Conservation (phyloP, 2,113 vertebrate genomes). For the Eclectus roratus region DNA sequence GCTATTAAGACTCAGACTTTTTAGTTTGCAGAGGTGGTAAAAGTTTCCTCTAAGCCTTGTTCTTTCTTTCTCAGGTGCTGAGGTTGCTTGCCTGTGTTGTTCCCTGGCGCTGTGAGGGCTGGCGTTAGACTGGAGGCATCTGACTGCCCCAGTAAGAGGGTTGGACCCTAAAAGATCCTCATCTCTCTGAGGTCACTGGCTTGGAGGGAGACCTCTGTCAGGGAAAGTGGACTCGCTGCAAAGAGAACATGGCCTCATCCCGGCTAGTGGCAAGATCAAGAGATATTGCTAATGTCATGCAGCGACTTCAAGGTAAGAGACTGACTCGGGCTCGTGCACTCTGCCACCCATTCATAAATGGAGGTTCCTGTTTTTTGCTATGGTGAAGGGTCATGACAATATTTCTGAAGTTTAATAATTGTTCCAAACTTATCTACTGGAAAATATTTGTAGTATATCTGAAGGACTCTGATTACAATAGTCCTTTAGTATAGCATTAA, state of each 20-base stretch:
- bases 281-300: slow-evolving; percentile 94
- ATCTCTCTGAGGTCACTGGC: background rate
- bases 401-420: background rate
- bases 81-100: background rate
- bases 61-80: slow-evolving; percentile 58
- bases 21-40: background rate
- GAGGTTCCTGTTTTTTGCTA: background rate
- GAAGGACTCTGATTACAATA: background rate
- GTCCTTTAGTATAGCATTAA: background rate
- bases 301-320: slow-evolving; percentile 91
- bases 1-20: background rate
- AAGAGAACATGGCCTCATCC: slow-evolving; percentile 84
- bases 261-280: slow-evolving; percentile 73
- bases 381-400: background rate
- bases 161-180: slow-evolving; percentile 35
- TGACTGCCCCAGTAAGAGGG: slow-evolving; percentile 37
- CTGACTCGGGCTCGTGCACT: rapidly evolving
- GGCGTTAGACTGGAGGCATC: slow-evolving; percentile 50
- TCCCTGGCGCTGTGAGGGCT: background rate
- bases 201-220: background rate
- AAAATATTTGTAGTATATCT: background rate
- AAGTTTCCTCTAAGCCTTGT: background rate
- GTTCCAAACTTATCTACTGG: background rate
- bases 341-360: background rate
- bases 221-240: slow-evolving; percentile 8